These are phyloP conservation scores for Prionace glauca DNA, from an alignment of 2,797 vertebrate species.

Conservation along the genomic window DNA sequence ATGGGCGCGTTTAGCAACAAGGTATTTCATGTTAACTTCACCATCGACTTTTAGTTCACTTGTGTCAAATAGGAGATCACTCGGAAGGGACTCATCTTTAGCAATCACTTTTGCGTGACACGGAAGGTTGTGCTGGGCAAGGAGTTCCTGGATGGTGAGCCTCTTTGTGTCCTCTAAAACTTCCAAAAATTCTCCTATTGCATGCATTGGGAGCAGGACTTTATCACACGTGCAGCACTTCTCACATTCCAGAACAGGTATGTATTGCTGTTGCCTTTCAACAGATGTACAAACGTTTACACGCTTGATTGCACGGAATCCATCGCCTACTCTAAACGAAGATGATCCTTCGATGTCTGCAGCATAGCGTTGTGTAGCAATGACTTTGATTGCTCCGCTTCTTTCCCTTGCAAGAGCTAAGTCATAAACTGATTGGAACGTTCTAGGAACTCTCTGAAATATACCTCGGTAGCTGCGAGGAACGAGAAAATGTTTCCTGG, in stretches of 20 bases:
- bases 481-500: neutral
- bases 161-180: neutral
- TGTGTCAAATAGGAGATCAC: constrained; percentile 24
- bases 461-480: neutral
- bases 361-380: neutral
- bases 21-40: neutral
- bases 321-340: constrained; percentile 1
- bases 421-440: neutral
- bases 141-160: neutral
- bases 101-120: neutral
- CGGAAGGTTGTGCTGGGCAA: neutral
- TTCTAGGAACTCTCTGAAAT: neutral
- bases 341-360: neutral
- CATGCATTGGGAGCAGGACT: constrained; percentile 11
- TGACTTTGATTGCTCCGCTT: neutral
- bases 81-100: neutral
- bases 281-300: neutral
- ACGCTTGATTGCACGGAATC: neutral
- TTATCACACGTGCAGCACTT: constrained; percentile 22
- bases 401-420: neutral
- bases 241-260: neutral
- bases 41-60: constrained; percentile 36
- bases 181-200: constrained; percentile 29
- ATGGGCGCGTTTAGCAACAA: neutral
- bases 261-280: neutral